Evolutionary conservation across 2,888 invertebrate species (phyloP), one percentile per base, ranked within the genome.

Genomic region (Thelaira solivaga): DNA sequence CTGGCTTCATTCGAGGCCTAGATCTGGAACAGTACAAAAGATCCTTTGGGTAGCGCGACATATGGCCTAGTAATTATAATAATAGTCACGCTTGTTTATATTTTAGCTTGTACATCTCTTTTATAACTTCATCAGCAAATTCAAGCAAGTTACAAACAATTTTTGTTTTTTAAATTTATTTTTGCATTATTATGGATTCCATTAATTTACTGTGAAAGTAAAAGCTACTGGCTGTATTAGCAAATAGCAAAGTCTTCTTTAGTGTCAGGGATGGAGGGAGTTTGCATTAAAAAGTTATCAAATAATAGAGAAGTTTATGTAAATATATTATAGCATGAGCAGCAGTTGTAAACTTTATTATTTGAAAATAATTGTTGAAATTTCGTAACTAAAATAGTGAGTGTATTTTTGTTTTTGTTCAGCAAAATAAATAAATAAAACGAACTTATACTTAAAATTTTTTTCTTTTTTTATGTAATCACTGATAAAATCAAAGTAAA

Each of bases 401-500:
- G n/a, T n/a, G n/a, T n/a, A n/a, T 16, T 68, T 36, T 26, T 18
- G 6, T 31, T 31, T 22, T 13, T 18, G 6, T 49, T 49, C 16
- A 29, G 18, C 11, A 13, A 39, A 55, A n/a, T n/a, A 62, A 36
- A 47, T 34, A 53, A 53, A 16, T 11, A 49, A 55, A 26, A 29
- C 29, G 64, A 51, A 41, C 34, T 69, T 61, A n/a, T 34, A 22
- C 16, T 51, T n/a, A n/a, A n/a, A n/a, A n/a, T n/a, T 43, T 51
- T 61, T 11, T 24, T 24, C 5, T 57, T 41, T 22, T 45, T 20
- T 11, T 45, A 45, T 22, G 22, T 20, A 55, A 64, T 29, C 24
- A 55, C 41, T 57, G 47, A 72, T 72, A 47, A 39, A 67, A 61
- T 67, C 31, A 76, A 76, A 76, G 53, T 67, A 61, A 67, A 72